phyloP scores from a whole-genome alignment of 2,797 vertebrate genomes.

The Enteromius treurensis region DNA sequence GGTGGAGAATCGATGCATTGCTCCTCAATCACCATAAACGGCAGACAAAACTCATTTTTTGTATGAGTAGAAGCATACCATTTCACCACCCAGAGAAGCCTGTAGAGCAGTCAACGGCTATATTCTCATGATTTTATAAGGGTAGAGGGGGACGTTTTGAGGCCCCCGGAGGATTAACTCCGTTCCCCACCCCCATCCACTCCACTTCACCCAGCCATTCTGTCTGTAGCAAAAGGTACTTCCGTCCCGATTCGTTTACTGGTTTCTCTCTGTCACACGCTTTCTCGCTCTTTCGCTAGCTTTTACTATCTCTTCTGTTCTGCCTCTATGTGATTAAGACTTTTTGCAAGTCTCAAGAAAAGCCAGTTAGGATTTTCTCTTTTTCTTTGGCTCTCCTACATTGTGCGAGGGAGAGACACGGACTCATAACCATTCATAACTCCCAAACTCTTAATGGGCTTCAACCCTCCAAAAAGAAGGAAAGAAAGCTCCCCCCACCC shows the following conservation, averaged over 20 bases:
- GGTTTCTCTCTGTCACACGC: conserved; percentile 75
- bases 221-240: conserved; percentile 75
- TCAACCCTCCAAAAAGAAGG: conserved; percentile 85
- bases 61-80: not conserved
- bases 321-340: conserved; percentile 68
- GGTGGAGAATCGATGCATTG: not conserved
- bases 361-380: conserved; percentile 73
- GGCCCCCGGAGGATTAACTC: conserved; percentile 56
- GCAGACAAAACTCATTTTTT: not conserved
- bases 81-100: conserved; percentile 1
- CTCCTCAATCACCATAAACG: not conserved
- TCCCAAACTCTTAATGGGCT: conserved; percentile 85
- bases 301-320: conserved; percentile 67
- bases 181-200: conserved; percentile 50
- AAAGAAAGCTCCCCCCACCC: conserved; percentile 26
- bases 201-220: conserved; percentile 58
- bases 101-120: conserved; percentile 5
- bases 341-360: conserved; percentile 74
- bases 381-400: conserved; percentile 65
- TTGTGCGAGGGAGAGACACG: conserved; percentile 75
- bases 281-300: conserved; percentile 62
- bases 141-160: conserved; percentile 29
- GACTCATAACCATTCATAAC: conserved; percentile 89
- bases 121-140: conserved; percentile 44
- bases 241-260: conserved; percentile 77